Evolutionary conservation across 2,797 vertebrate species (phyloP).

Genomic region (Pseudopleuronectes americanus): DNA sequence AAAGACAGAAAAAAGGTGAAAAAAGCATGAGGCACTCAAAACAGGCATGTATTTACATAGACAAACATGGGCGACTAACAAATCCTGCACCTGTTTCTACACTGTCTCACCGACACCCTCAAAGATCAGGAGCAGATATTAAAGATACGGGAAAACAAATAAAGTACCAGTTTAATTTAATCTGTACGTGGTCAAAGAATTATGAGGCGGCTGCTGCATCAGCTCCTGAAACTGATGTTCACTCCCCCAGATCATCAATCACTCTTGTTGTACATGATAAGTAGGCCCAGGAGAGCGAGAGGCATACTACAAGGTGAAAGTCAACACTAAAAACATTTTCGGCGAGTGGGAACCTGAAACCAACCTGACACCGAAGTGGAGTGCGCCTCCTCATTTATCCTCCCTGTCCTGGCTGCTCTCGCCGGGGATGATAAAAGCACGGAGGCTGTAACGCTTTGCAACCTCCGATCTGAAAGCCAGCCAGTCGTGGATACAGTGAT

Average conservation of each 20-base stretch:
- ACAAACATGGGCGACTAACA: slow-evolving; percentile 58
- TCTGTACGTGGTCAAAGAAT: slow-evolving; percentile 33
- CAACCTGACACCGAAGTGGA: slow-evolving; percentile 52
- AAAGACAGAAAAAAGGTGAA: no score
- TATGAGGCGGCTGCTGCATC: slow-evolving; percentile 43
- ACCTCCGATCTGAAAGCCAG: slow-evolving; percentile 58
- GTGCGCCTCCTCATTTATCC: slow-evolving; percentile 43
- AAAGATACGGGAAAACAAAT: slow-evolving; percentile 19
- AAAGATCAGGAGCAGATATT: slow-evolving; percentile 33
- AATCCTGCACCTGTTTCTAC: slow-evolving; percentile 71
- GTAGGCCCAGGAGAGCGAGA: slow-evolving; percentile 49
- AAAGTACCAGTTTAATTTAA: slow-evolving; percentile 37
- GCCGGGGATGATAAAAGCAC: slow-evolving; percentile 49
- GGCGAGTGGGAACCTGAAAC: slow-evolving; percentile 60
- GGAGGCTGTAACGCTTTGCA: slow-evolving; percentile 18
- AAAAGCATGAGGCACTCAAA: neutral
- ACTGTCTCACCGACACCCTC: slow-evolving; percentile 8
- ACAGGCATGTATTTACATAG: slow-evolving; percentile 59
- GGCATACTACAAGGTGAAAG: slow-evolving; percentile 55
- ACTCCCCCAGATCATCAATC: slow-evolving; percentile 53
- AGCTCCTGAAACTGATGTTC: slow-evolving; percentile 45
- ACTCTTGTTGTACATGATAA: slow-evolving; percentile 63
- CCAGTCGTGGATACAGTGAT: slow-evolving; percentile 35
- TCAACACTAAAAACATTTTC: slow-evolving; percentile 60
- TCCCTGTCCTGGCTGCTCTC: slow-evolving; percentile 20